Evolutionary conservation across 2,888 invertebrate genomes (phyloP).

Genomic region (Serripes groenlandicus): DNA sequence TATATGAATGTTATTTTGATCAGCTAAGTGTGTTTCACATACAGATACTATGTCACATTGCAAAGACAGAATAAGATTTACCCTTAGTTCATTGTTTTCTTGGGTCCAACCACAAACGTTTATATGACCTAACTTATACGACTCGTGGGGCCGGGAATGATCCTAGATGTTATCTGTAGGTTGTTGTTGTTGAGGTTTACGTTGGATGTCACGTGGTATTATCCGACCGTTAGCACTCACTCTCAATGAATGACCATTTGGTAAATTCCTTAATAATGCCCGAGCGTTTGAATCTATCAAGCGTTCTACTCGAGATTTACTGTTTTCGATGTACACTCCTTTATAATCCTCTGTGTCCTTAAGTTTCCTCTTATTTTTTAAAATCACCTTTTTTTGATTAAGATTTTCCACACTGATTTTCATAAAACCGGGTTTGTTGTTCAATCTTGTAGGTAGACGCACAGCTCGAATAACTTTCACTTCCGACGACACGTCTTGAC

Average conservation of each 20-base stretch:
- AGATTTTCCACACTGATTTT: slow-evolving; percentile 47
- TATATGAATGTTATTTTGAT: slow-evolving; percentile 3
- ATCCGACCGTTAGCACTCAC: slow-evolving; percentile 36
- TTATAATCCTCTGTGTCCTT: slow-evolving; percentile 29
- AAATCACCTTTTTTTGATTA: slow-evolving; percentile 44
- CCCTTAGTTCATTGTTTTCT: slow-evolving; percentile 37
- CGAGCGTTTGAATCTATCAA: slow-evolving; percentile 33
- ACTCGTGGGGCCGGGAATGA: slow-evolving; percentile 1
- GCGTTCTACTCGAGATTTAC: slow-evolving; percentile 33
- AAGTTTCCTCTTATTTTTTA: slow-evolving; percentile 46
- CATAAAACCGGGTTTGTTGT: slow-evolving; percentile 24
- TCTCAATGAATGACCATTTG: slow-evolving; percentile 17
- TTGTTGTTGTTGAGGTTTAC: neutral
- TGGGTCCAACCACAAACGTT: slow-evolving; percentile 57
- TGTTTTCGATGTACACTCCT: slow-evolving; percentile 41
- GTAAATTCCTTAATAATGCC: slow-evolving; percentile 19
- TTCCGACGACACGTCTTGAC: slow-evolving; percentile 8
- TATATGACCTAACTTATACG: slow-evolving; percentile 30
- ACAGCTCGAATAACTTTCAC: slow-evolving; percentile 10
- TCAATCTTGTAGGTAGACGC: slow-evolving; percentile 9
- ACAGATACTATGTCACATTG: slow-evolving; percentile 39
- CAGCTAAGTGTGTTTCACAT: slow-evolving; percentile 36
- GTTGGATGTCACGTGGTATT: neutral
- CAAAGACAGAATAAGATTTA: neutral
- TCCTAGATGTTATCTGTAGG: slow-evolving; percentile 16